Conservation (phyloP, 2,888 invertebrate species). For the Oscheius onirici region DNA sequence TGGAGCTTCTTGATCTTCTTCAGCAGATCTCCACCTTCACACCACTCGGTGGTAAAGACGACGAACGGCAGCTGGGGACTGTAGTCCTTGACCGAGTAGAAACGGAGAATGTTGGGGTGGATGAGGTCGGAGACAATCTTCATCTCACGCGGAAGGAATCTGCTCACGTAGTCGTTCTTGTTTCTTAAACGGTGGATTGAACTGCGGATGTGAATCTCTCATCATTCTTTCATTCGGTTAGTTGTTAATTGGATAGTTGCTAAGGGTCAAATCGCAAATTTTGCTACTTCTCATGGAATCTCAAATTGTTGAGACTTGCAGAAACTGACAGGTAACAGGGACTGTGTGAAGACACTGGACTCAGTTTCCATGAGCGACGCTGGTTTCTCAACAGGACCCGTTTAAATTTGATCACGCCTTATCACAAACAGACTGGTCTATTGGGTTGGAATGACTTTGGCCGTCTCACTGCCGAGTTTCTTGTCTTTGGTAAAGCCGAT, state of each 20-base stretch:
- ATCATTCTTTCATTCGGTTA: too few relatives aligned
- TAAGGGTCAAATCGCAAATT: background rate
- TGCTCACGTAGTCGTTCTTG: background rate
- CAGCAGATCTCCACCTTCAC: constrained; percentile 78
- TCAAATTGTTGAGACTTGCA: too few relatives aligned
- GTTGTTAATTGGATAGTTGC: too few relatives aligned
- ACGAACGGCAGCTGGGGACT: constrained; percentile 74
- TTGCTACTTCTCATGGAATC: background rate
- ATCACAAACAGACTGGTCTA: too few relatives aligned
- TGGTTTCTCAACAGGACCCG: too few relatives aligned
- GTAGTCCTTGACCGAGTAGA: constrained; percentile 76
- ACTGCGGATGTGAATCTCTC: background rate
- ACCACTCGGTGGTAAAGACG: constrained; percentile 74
- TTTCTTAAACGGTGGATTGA: background rate
- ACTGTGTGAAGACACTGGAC: too few relatives aligned
- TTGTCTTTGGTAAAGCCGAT: too few relatives aligned
- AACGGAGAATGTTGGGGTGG: constrained; percentile 83
- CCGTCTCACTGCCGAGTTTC: too few relatives aligned
- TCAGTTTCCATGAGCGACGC: too few relatives aligned
- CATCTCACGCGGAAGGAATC: constrained; percentile 80
- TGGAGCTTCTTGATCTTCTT: constrained; percentile 76
- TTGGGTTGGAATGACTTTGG: too few relatives aligned
- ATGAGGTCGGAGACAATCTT: constrained; percentile 81
- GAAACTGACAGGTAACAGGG: too few relatives aligned
- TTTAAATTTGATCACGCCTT: too few relatives aligned